Evolutionary conservation across 2,113 vertebrate genomes (phyloP), one percentile per base, ranked within the genome.

Genomic region (Setophaga petechia): DNA sequence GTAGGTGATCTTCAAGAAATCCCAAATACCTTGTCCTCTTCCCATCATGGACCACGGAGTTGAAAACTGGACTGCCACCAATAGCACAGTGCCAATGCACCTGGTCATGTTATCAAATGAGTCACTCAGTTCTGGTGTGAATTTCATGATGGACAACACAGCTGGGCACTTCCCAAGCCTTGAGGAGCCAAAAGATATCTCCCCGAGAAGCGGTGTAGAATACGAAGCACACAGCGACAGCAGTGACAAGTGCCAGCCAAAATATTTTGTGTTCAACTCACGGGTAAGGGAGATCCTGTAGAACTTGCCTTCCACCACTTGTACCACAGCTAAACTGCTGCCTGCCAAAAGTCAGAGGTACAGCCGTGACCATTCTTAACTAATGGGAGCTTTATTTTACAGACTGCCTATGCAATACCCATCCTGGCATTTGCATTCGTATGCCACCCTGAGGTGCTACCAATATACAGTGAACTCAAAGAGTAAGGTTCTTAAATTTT

Each of bases 401-500:
- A 99, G 99, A 99, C 99, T 17, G 99, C 98, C 14, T 99, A 99
- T 97, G 98, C 99, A n/a, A 97, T 99, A 59, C 99, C 99, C 52
- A 99, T 99, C 96, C 97, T 99, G 94, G 99, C 99, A 44, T 99
- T 99, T 95, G 99, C 99, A 51, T 99, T 99, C 54, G 99, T 99
- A 87, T 99, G 99, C 96, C 99, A 99, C 79, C 99, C 99, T 6
- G 99, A 99, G 92, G 98, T 99, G 58, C 98, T 99, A 91, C 99
- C 99, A 47, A 99, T 99, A 98, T 99, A 99, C 98, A 99, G 99
- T 74, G 99, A 99, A 97, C 98, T 99, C 43, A 99, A 99, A 98
- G 98, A 99, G 99, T 99, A 98, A 98, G 90, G 73, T 95, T 87
- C 91, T 97, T 91, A 93, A 89, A 87, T 96, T 95, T 92, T 96